phyloP scores from a whole-genome alignment of 2,888 invertebrate species.

The Leptinotarsa rubiginosa region DNA sequence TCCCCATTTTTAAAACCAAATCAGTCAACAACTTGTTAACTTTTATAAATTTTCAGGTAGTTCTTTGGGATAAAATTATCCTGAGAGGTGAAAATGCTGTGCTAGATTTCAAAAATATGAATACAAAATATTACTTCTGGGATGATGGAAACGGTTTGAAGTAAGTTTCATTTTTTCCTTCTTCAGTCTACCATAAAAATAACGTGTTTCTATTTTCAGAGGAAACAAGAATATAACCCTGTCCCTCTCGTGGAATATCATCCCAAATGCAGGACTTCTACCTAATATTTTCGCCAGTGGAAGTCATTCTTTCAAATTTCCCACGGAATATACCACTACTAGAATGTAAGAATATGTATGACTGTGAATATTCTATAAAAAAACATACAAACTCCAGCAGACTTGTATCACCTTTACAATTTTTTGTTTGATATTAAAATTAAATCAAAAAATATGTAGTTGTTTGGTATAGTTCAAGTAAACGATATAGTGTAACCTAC shows the following conservation, averaged over 20 bases:
- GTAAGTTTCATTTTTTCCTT: constrained; percentile 66
- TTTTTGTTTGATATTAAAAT: constrained; percentile 1
- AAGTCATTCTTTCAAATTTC: constrained; percentile 90
- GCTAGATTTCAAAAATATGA: constrained; percentile 92
- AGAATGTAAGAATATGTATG: constrained; percentile 66
- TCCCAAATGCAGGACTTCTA: constrained; percentile 96
- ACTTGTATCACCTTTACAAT: not conserved
- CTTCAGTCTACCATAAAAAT: not conserved
- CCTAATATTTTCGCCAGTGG: constrained; percentile 89
- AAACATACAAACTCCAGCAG: not conserved
- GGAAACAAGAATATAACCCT: constrained; percentile 94
- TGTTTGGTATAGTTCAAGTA: too few species aligned
- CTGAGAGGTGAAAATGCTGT: constrained; percentile 93
- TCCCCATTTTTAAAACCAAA: too few species aligned
- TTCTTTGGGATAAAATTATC: constrained; percentile 99
- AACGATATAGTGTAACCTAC: too few species aligned
- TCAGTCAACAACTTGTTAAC: too few species aligned
- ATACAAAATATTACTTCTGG: constrained; percentile 99
- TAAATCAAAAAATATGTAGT: not conserved
- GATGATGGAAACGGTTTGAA: constrained; percentile 98
- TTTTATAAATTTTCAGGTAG: constrained; percentile 72
- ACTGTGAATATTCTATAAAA: constrained; percentile 12
- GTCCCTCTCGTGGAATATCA: constrained; percentile 97
- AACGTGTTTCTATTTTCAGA: constrained; percentile 69
- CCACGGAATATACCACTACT: constrained; percentile 83